phyloP scores from a whole-genome alignment of 1,140 invertebrate species.

The Tachypleus tridentatus region DNA sequence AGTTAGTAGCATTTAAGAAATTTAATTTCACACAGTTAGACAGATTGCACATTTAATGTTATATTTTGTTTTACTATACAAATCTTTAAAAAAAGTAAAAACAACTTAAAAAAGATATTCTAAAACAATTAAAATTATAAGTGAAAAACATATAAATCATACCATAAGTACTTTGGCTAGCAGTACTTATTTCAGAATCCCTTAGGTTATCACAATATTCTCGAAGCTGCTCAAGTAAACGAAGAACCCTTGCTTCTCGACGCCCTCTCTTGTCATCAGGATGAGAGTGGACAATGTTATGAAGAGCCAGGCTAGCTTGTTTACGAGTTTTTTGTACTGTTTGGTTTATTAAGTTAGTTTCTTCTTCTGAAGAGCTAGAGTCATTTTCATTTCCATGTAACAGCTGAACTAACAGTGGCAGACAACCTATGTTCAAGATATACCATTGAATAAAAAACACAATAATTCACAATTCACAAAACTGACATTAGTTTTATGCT shows the following conservation, averaged over 20 bases:
- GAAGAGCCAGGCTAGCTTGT: conserved; percentile 68
- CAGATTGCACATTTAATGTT: no score
- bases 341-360: conserved; percentile 13
- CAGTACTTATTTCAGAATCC: background rate
- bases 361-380: conserved; percentile 5
- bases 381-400: conserved; percentile 47
- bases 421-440: conserved; percentile 46
- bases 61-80: no score
- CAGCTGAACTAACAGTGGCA: conserved; percentile 81
- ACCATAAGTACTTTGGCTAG: no score
- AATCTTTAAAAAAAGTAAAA: no score
- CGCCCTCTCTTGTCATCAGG: conserved; percentile 78
- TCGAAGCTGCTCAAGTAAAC: conserved; percentile 62
- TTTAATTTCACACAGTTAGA: no score
- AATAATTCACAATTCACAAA: no score
- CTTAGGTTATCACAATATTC: conserved; percentile 53
- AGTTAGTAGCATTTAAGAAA: no score
- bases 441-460: no score
- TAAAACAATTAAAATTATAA: no score
- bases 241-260: conserved; percentile 70
- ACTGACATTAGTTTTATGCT: no score
- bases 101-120: no score
- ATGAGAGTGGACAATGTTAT: conserved; percentile 83
- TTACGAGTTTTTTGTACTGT: conserved; percentile 50
- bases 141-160: no score